Evolutionary conservation across 2,888 invertebrate genomes (phyloP).

Genomic region (Drosophila falleni): DNA sequence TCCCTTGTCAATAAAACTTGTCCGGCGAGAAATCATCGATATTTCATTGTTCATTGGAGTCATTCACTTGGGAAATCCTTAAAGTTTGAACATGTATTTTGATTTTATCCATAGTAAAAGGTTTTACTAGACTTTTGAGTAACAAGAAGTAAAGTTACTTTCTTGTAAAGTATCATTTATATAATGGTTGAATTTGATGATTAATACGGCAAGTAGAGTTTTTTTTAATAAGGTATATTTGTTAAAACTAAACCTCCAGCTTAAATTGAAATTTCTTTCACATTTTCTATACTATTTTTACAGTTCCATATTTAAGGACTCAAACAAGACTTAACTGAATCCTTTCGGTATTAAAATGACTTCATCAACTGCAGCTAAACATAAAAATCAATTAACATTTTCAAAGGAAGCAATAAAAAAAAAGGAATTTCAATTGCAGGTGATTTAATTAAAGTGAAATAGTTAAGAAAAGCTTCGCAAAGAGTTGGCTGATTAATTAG

Average conservation of each 20-base stretch:
- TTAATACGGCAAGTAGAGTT: too few species aligned
- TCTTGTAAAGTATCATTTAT: background rate
- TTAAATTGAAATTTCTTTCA: background rate
- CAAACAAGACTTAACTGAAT: background rate
- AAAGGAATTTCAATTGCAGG: background rate
- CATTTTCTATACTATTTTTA: background rate
- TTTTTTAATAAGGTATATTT: too few species aligned
- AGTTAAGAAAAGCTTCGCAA: slow-evolving; percentile 15
- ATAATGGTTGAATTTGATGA: too few species aligned
- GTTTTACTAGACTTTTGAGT: background rate
- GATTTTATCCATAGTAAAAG: slow-evolving; percentile 1
- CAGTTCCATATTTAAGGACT: background rate
- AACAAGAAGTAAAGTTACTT: background rate
- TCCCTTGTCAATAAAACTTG: slow-evolving; percentile 59
- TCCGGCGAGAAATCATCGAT: slow-evolving; percentile 21
- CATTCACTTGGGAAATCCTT: slow-evolving; percentile 8
- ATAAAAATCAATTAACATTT: slow-evolving; percentile 16
- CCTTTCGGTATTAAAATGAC: background rate
- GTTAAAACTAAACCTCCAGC: background rate
- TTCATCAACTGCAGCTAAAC: slow-evolving; percentile 1
- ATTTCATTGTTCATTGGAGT: slow-evolving; percentile 6
- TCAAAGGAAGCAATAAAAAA: background rate
- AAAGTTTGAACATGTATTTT: background rate
- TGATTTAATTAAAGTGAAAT: slow-evolving; percentile 30
- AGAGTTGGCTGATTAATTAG: slow-evolving; percentile 42